A percentile compares a stretch with the other conserved stretches of the same genome.
Evolutionary conservation across 1,140 invertebrate genomes (phyloP).

Genomic region (Thaumatotibia leucotreta): DNA sequence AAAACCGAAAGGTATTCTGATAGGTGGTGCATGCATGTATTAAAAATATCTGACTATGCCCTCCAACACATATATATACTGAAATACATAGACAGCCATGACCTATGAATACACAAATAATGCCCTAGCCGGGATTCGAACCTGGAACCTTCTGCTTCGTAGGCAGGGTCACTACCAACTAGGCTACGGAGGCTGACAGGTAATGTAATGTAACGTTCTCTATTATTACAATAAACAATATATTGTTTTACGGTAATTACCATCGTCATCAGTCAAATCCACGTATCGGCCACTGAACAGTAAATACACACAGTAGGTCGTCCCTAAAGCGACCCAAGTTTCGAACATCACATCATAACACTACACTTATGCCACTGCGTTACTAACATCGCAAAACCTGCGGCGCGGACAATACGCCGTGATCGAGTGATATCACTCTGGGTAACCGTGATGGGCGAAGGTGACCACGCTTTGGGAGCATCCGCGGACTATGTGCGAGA

Average conservation of each 20-base stretch:
- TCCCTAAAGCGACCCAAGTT: constrained; percentile 28
- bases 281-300: constrained; percentile 35
- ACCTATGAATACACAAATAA: too few species aligned
- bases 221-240: background rate
- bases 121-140: too few species aligned
- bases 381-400: constrained; percentile 11
- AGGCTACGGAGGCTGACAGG: too few species aligned
- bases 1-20: too few species aligned
- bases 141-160: too few species aligned
- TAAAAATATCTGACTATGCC: too few species aligned
- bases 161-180: too few species aligned
- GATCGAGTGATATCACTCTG: background rate
- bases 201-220: too few species aligned
- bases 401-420: background rate
- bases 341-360: constrained; percentile 43
- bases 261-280: constrained; percentile 42
- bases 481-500: background rate
- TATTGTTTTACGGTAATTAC: constrained; percentile 17
- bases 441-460: background rate
- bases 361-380: background rate
- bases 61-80: too few species aligned
- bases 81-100: too few species aligned
- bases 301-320: constrained; percentile 29
- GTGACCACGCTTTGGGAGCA: background rate
- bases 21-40: too few species aligned